Evolutionary conservation across 2,888 invertebrate species (phyloP).

Genomic region (Ormyrus pomaceus): DNA sequence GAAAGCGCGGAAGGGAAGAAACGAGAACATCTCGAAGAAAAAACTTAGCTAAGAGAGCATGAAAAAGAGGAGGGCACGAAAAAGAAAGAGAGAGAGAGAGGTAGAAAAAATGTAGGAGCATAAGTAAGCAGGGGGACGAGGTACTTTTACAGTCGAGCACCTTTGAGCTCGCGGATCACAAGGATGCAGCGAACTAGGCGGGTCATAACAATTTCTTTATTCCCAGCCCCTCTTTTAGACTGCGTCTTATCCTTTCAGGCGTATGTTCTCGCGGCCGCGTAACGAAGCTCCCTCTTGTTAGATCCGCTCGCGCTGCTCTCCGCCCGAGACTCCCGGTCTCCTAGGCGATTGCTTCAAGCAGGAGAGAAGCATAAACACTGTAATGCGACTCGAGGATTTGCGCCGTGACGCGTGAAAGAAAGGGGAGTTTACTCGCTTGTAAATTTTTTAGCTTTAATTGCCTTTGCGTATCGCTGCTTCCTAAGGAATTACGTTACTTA

Average conservation of each 20-base stretch:
- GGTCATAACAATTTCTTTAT: slow-evolving; percentile 56
- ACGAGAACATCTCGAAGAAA: neutral
- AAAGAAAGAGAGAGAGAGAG: neutral
- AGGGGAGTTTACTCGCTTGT: neutral
- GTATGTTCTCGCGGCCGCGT: neutral
- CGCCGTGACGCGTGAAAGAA: no score
- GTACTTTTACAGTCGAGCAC: slow-evolving; percentile 48
- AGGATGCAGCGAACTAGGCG: slow-evolving; percentile 41
- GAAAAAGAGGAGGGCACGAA: neutral
- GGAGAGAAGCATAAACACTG: slow-evolving; percentile 30
- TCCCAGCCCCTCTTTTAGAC: slow-evolving; percentile 27
- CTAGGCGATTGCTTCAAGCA: slow-evolving; percentile 19
- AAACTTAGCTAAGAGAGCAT: slow-evolving; percentile 3
- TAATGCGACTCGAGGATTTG: slow-evolving; percentile 21
- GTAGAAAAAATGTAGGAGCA: slow-evolving; percentile 2
- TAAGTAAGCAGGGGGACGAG: slow-evolving; percentile 22
- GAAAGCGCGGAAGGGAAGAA: neutral
- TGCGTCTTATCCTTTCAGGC: slow-evolving; percentile 28
- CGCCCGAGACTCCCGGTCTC: neutral
- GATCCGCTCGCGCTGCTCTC: neutral
- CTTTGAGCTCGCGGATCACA: slow-evolving; percentile 47
- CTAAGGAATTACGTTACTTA: no score
- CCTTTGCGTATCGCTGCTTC: neutral
- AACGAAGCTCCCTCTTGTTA: slow-evolving; percentile 39
- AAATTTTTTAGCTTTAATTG: slow-evolving; percentile 5